phyloP scores from a whole-genome alignment of 2,888 invertebrate species.

The Steinernema carpocapsae region DNA sequence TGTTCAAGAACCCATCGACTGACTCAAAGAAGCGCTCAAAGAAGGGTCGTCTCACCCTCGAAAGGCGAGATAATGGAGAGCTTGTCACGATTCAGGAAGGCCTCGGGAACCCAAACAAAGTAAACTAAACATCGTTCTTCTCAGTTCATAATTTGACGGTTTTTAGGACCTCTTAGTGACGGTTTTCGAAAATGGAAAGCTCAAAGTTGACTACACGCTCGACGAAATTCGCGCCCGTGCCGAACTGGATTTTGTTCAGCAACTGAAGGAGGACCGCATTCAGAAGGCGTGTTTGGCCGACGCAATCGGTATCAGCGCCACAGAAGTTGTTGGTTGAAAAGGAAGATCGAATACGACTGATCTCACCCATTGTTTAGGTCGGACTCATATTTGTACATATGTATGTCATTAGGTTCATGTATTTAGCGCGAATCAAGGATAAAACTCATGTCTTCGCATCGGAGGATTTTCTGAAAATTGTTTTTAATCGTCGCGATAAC shows the following conservation, averaged over 20 bases:
- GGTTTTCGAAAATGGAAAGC: conserved; percentile 72
- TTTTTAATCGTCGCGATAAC: too few species aligned
- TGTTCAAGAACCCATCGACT: conserved; percentile 72
- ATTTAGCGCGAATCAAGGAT: too few species aligned
- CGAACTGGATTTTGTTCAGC: conserved; percentile 66
- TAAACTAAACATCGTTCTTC: conserved; percentile 44
- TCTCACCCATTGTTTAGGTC: neutral
- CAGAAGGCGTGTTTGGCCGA: neutral
- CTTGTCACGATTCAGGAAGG: conserved; percentile 70
- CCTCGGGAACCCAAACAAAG: conserved; percentile 69
- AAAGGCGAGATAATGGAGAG: conserved; percentile 58
- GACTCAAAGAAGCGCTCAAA: conserved; percentile 72
- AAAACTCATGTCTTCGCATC: neutral
- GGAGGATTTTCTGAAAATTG: neutral
- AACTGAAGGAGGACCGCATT: neutral
- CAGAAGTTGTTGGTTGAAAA: neutral
- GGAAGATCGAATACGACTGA: neutral
- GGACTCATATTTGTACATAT: neutral
- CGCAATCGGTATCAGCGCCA: neutral
- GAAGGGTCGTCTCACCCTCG: conserved; percentile 71
- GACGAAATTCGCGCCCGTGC: conserved; percentile 71
- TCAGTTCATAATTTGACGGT: neutral
- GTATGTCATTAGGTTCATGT: neutral
- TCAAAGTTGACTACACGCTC: conserved; percentile 71
- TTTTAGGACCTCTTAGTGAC: conserved; percentile 70